These are phyloP conservation scores for Chelonus insularis DNA, from an alignment of 1,140 invertebrate genomes.

Conservation along the genomic window DNA sequence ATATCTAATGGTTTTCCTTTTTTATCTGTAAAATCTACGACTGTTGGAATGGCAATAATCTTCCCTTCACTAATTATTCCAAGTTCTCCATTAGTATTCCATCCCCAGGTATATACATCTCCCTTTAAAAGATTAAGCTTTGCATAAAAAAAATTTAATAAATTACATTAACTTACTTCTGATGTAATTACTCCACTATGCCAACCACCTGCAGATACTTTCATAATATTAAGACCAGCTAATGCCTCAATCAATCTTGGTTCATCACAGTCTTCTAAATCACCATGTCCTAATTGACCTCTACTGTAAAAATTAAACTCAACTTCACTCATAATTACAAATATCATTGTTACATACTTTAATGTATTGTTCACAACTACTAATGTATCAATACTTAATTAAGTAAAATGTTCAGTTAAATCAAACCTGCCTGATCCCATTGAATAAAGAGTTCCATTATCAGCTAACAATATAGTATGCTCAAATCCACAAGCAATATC, in stretches of 20 bases:
- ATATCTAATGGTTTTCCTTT: conserved; percentile 50
- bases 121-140: conserved; percentile 52
- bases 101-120: conserved; percentile 90
- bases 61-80: conserved; percentile 63
- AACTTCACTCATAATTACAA: too few relatives aligned
- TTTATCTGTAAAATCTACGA: conserved; percentile 63
- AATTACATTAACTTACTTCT: conserved; percentile 41
- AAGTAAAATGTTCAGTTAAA: too few relatives aligned
- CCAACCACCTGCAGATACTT: conserved; percentile 81
- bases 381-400: too few relatives aligned
- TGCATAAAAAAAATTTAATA: background rate
- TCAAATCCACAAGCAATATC: conserved; percentile 78
- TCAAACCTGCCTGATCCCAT: conserved; percentile 85
- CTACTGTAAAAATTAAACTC: conserved; percentile 71
- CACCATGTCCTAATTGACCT: conserved; percentile 81
- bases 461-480: conserved; percentile 74
- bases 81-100: conserved; percentile 85
- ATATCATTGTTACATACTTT: background rate
- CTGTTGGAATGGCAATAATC: conserved; percentile 57
- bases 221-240: conserved; percentile 68
- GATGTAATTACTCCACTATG: conserved; percentile 78
- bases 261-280: conserved; percentile 64
- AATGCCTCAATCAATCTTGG: conserved; percentile 72
- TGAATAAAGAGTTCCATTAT: conserved; percentile 73
- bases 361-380: too few relatives aligned